phyloP scores from a whole-genome alignment of 2,113 vertebrate genomes.

The Meriones unguiculatus region DNA sequence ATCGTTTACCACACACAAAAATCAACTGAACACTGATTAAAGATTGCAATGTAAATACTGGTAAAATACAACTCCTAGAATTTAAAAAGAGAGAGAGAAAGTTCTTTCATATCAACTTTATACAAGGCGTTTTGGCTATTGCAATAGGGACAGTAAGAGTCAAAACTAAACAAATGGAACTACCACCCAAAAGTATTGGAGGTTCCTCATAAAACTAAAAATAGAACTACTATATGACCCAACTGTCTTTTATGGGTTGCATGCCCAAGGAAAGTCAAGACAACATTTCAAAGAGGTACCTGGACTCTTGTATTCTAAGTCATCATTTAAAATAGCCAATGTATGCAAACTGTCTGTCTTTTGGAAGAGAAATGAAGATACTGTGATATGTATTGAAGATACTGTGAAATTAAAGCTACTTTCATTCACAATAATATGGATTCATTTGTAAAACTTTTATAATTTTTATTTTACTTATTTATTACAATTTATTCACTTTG shows the following conservation, averaged over 20 bases:
- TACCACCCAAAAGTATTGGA: neutral
- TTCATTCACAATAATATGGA: neutral
- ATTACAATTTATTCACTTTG: no score
- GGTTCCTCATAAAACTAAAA: neutral
- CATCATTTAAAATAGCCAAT: neutral
- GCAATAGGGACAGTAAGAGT: neutral
- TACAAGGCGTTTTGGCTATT: neutral
- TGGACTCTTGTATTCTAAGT: neutral
- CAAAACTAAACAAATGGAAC: neutral
- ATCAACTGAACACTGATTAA: neutral
- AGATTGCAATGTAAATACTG: neutral
- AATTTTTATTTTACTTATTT: neutral
- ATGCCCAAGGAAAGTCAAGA: neutral
- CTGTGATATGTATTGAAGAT: neutral
- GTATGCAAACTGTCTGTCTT: neutral
- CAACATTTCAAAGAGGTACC: neutral
- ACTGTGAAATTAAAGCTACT: neutral
- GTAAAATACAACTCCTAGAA: no score
- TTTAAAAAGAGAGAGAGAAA: neutral
- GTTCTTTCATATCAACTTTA: no score
- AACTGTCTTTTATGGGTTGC: neutral
- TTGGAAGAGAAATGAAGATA: neutral
- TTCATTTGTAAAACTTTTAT: neutral
- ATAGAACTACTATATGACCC: neutral
- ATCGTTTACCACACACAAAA: neutral